Evolutionary conservation across 1,140 invertebrate species (phyloP).

Genomic region (Halesus radiatus): DNA sequence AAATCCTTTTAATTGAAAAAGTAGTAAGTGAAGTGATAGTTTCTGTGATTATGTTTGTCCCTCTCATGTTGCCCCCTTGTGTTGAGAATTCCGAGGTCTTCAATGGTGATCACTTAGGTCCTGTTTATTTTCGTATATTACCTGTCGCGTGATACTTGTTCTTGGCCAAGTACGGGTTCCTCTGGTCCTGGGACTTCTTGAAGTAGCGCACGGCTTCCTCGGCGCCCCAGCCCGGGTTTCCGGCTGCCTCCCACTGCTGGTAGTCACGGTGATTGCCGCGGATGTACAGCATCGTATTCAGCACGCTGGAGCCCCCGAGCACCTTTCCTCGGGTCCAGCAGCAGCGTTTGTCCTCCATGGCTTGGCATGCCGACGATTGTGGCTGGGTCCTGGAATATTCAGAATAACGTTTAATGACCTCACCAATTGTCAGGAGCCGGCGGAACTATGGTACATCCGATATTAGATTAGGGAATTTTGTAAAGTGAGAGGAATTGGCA

Average conservation of each 20-base stretch:
- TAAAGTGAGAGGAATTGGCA: too few species aligned
- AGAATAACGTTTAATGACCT: not conserved
- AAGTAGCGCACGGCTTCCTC: constrained; percentile 91
- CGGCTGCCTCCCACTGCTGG: constrained; percentile 90
- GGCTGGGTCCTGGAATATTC: constrained; percentile 81
- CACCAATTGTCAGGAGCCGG: too few species aligned
- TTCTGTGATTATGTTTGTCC: too few species aligned
- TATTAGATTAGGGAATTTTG: too few species aligned
- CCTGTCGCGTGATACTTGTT: constrained; percentile 80
- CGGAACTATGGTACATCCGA: too few species aligned
- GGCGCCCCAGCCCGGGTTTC: constrained; percentile 92
- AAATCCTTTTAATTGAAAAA: too few species aligned
- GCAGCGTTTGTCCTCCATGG: constrained; percentile 84
- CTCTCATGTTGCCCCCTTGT: too few species aligned
- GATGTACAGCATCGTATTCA: constrained; percentile 94
- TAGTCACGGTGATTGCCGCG: constrained; percentile 91
- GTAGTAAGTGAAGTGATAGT: too few species aligned
- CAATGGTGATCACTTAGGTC: too few species aligned
- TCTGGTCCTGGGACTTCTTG: constrained; percentile 86
- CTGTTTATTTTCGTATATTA: too few species aligned
- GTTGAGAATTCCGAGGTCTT: too few species aligned
- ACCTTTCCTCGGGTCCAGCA: constrained; percentile 90
- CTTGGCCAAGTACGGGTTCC: constrained; percentile 85
- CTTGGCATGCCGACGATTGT: constrained; percentile 86
- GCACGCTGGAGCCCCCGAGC: constrained; percentile 87